Percentiles rank a stretch among this genome's conserved stretches.
These are phyloP conservation scores for Hedychridium roseum DNA, from an alignment of 2,888 invertebrate species.

Conservation along the genomic window DNA sequence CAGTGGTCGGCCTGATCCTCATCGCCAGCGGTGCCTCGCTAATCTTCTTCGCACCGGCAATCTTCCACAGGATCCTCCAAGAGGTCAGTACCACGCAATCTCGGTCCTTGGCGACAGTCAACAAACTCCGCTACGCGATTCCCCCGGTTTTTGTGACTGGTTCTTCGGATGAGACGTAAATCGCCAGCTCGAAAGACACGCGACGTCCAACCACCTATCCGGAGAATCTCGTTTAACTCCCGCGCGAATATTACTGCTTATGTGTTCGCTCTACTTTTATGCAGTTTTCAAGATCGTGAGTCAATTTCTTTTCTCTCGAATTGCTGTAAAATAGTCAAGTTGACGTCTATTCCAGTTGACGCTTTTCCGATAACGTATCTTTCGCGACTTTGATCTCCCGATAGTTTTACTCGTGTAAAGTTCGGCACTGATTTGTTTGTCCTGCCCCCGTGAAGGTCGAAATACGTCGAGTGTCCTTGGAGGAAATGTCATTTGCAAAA, in stretches of 20 bases:
- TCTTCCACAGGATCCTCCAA: conserved; percentile 47
- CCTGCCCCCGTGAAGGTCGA: too few relatives aligned
- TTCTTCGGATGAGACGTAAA: neutral
- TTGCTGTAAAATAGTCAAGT: too few relatives aligned
- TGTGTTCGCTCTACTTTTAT: neutral
- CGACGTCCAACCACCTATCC: neutral
- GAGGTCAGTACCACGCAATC: conserved; percentile 36
- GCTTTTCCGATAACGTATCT: too few relatives aligned
- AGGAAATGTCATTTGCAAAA: too few relatives aligned
- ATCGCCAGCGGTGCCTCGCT: conserved; percentile 41
- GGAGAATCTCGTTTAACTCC: neutral
- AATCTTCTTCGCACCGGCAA: conserved; percentile 40
- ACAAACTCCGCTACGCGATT: too few relatives aligned
- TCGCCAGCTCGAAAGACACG: neutral
- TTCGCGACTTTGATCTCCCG: too few relatives aligned
- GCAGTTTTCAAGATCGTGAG: too few relatives aligned
- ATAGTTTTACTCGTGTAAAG: too few relatives aligned
- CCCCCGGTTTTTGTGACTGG: neutral
- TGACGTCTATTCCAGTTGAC: too few relatives aligned
- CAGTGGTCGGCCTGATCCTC: conserved; percentile 44
- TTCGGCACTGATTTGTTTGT: too few relatives aligned
- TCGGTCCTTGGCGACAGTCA: neutral
- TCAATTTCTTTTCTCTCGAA: too few relatives aligned
- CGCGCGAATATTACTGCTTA: neutral
- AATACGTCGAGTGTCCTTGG: too few relatives aligned